These are phyloP conservation scores for Calliopsis andreniformis DNA, from an alignment of 1,140 invertebrate species.

Conservation along the genomic window DNA sequence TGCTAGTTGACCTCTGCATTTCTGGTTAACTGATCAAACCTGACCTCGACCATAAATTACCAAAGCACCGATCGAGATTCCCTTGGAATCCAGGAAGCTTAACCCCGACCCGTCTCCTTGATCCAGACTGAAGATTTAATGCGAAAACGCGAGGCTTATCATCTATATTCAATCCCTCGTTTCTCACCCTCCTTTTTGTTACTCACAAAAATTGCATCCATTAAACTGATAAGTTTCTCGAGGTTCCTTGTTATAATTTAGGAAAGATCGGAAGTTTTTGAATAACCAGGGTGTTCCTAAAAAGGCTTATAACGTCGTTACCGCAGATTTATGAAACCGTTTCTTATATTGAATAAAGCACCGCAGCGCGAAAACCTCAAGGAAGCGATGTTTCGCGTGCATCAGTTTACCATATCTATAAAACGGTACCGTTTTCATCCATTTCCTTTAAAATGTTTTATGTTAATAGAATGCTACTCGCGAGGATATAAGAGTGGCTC, in stretches of 20 bases:
- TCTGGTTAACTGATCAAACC: constrained; percentile 31
- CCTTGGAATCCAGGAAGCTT: constrained; percentile 23
- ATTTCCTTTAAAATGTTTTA: not conserved
- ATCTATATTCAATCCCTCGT: not conserved
- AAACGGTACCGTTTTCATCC: not conserved
- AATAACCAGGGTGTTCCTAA: no score
- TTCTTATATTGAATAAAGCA: no score
- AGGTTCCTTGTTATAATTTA: no score
- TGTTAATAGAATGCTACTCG: not conserved
- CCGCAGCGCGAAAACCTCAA: no score
- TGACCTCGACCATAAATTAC: constrained; percentile 33
- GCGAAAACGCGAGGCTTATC: constrained; percentile 16
- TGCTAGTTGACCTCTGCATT: constrained; percentile 1
- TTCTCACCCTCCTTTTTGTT: not conserved
- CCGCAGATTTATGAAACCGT: no score
- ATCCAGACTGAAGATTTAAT: not conserved
- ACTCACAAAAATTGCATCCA: constrained; percentile 11
- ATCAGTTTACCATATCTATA: no score
- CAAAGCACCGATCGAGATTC: constrained; percentile 15
- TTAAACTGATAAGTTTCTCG: not conserved
- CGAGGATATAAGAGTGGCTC: not conserved
- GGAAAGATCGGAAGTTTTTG: no score
- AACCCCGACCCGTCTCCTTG: not conserved
- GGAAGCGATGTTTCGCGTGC: no score
- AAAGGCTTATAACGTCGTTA: no score